Conservation (phyloP, 2,888 invertebrate genomes). For the Archaeoteleia sp. region DNA sequence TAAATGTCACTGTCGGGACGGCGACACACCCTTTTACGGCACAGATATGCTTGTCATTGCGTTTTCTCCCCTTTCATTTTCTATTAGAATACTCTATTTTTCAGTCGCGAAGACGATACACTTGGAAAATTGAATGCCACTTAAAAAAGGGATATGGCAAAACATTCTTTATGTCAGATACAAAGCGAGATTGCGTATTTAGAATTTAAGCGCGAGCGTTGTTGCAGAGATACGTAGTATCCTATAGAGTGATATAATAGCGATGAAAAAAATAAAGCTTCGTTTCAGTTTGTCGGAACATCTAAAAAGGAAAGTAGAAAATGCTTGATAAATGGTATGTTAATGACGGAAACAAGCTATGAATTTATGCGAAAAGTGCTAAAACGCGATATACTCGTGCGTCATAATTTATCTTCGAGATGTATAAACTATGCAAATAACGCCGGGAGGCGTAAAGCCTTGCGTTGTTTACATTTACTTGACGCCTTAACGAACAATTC, state of each 20-base stretch:
- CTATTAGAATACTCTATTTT: conserved; percentile 49
- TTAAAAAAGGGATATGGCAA: conserved; percentile 37
- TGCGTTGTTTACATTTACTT: conserved; percentile 40
- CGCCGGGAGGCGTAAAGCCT: conserved; percentile 18
- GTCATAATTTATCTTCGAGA: conserved; percentile 20
- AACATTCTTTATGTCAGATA: conserved; percentile 43
- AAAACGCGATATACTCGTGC: conserved; percentile 36
- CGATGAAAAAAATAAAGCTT: no score
- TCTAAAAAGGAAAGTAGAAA: conserved; percentile 41
- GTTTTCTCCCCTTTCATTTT: conserved; percentile 50
- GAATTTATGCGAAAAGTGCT: conserved; percentile 45
- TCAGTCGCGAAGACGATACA: conserved; percentile 49
- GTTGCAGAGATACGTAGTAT: conserved; percentile 23
- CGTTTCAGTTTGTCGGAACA: no score
- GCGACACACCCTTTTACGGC: conserved; percentile 41
- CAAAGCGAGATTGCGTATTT: conserved; percentile 40
- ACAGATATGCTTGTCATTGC: conserved; percentile 44
- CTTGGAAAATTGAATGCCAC: conserved; percentile 51
- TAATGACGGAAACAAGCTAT: conserved; percentile 51
- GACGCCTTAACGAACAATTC: conserved; percentile 39
- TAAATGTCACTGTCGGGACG: conserved; percentile 51
- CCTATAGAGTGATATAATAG: conserved; percentile 25
- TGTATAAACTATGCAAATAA: conserved; percentile 36
- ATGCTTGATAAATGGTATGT: conserved; percentile 33
- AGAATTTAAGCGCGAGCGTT: conserved; percentile 40